A percentile compares a stretch with the other conserved stretches of the same genome.
Evolutionary conservation across 2,888 invertebrate species (phyloP).

Genomic region (Reticulitermes lucifugus): DNA sequence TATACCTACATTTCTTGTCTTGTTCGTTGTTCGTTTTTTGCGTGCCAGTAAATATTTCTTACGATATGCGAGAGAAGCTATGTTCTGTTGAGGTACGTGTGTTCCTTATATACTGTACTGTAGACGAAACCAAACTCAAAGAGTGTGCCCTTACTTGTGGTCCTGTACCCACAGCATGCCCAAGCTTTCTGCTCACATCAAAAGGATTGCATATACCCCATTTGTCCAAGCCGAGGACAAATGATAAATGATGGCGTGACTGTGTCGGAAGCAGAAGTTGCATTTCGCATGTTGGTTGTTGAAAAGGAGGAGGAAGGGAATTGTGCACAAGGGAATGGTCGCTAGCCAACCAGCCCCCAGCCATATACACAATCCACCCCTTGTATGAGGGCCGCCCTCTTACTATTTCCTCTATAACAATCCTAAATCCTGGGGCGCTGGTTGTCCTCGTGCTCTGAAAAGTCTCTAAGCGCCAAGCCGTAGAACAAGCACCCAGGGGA

Average conservation of each 20-base stretch:
- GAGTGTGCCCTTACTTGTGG: neutral
- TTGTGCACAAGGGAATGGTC: neutral
- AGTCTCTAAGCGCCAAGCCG: neutral
- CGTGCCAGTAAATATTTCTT: too few relatives aligned
- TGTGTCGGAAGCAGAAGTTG: constrained; percentile 3
- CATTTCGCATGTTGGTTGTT: neutral
- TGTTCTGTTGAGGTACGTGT: too few relatives aligned
- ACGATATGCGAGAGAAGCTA: too few relatives aligned
- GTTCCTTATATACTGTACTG: too few relatives aligned
- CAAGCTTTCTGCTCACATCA: neutral
- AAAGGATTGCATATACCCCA: neutral
- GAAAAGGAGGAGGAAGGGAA: neutral
- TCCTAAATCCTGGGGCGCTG: too few relatives aligned
- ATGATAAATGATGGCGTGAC: constrained; percentile 26
- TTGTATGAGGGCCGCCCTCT: neutral
- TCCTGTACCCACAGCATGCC: neutral
- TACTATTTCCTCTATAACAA: neutral
- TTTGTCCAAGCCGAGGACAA: neutral
- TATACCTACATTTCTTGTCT: too few relatives aligned
- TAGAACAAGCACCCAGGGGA: neutral
- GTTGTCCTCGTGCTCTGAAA: neutral
- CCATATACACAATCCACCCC: neutral
- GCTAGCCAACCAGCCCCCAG: neutral
- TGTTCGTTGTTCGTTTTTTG: too few relatives aligned
- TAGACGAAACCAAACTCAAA: too few relatives aligned